Evolutionary conservation across 2,797 vertebrate genomes (phyloP).

Genomic region (Clangula hyemalis): DNA sequence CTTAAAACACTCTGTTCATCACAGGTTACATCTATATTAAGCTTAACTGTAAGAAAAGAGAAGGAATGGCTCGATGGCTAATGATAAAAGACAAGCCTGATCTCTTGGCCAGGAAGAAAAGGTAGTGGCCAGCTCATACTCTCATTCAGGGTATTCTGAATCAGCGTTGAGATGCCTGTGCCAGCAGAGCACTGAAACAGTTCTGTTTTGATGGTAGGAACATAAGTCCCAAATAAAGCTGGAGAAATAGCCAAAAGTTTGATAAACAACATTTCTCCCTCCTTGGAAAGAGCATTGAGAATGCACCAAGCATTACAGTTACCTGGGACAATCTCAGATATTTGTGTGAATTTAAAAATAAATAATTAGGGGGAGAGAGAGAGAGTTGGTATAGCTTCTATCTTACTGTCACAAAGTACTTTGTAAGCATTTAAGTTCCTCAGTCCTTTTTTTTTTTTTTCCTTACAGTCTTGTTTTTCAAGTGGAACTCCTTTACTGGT

Average conservation of each 20-base stretch:
- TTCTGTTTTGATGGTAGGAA: neutral
- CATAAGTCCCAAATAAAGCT: neutral
- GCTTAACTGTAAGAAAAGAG: neutral
- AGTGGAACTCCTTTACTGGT: conserved; percentile 1
- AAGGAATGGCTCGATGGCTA: neutral
- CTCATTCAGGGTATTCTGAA: neutral
- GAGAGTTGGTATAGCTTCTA: neutral
- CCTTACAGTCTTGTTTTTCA: conserved; percentile 22
- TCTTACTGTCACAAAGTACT: neutral
- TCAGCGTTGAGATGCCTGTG: neutral
- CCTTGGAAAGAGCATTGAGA: neutral
- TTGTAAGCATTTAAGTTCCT: neutral
- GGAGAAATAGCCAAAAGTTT: neutral
- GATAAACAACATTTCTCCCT: neutral
- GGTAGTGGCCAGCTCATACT: neutral
- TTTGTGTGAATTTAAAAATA: neutral
- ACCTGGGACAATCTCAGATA: neutral
- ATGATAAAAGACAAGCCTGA: neutral
- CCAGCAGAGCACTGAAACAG: neutral
- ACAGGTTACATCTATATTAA: neutral
- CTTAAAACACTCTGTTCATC: neutral
- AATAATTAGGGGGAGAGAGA: neutral
- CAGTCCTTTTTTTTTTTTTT: conserved; percentile 17
- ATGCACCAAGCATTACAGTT: neutral
- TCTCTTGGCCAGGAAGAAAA: neutral